Evolutionary conservation across 2,888 invertebrate genomes (phyloP).

Genomic region (Drosophila anceps): DNA sequence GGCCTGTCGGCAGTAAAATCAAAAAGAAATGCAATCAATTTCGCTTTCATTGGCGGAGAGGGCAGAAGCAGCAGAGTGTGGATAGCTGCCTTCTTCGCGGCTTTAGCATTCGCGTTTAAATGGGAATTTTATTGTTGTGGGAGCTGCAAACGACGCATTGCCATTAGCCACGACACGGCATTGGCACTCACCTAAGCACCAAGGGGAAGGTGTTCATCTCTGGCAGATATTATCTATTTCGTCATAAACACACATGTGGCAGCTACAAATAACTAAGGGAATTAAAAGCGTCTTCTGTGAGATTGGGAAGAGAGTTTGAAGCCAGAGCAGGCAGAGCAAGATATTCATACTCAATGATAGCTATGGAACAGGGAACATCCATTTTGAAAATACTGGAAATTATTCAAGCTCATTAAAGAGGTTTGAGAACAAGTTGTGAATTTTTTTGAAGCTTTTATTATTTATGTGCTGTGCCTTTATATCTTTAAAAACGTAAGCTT

Average conservation of each 20-base stretch:
- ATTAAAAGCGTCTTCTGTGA: constrained; percentile 16
- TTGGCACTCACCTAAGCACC: constrained; percentile 68
- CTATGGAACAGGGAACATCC: neutral
- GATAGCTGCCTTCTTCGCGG: constrained; percentile 20
- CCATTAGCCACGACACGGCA: constrained; percentile 73
- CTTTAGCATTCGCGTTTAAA: constrained; percentile 55
- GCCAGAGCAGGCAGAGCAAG: no score
- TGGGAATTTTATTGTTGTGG: constrained; percentile 82
- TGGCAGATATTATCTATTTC: constrained; percentile 38
- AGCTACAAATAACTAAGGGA: constrained; percentile 50
- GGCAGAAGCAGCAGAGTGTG: neutral
- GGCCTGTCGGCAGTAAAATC: constrained; percentile 71
- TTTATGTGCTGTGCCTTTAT: no score
- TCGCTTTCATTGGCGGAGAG: constrained; percentile 70
- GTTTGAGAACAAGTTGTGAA: no score
- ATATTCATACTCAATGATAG: neutral
- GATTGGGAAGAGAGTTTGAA: neutral
- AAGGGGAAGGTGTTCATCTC: constrained; percentile 44
- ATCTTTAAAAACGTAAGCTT: no score
- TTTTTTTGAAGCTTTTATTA: no score
- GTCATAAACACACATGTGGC: constrained; percentile 29
- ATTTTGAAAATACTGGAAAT: no score
- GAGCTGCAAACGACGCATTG: constrained; percentile 73
- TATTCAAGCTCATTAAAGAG: no score
- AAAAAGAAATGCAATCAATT: constrained; percentile 82